phyloP scores from a whole-genome alignment of 2,888 invertebrate genomes.

The Folsomia candida region DNA sequence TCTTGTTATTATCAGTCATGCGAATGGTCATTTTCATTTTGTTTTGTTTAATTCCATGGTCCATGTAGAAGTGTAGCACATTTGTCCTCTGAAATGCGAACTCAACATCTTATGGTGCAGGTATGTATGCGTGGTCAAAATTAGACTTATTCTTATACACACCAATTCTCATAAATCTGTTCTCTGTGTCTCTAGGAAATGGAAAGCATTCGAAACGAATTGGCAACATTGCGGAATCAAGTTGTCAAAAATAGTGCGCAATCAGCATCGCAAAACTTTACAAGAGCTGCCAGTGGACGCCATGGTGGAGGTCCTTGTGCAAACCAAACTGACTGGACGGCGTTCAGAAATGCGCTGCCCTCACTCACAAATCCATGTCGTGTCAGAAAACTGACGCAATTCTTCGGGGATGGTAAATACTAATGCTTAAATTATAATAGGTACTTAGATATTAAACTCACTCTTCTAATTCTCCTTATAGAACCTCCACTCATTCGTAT shows the following conservation, averaged over 20 bases:
- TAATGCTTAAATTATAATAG: no score
- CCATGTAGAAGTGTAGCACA: constrained; percentile 88
- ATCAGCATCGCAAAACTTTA: constrained; percentile 37
- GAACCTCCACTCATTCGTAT: constrained; percentile 84
- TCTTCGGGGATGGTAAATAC: constrained; percentile 92
- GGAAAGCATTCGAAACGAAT: constrained; percentile 79
- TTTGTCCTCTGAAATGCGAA: constrained; percentile 84
- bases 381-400: constrained; percentile 84
- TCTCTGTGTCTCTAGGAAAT: constrained; percentile 73
- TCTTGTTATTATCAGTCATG: no score
- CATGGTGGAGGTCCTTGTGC: constrained; percentile 41
- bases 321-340: constrained; percentile 46
- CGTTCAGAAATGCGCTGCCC: constrained; percentile 57
- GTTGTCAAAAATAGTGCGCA: constrained; percentile 45
- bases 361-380: constrained; percentile 77
- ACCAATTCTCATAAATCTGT: no score
- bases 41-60: no score
- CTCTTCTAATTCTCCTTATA: no score
- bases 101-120: constrained; percentile 80
- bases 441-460: no score
- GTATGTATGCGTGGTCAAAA: no score
- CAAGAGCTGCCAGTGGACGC: constrained; percentile 37
- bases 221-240: constrained; percentile 68
- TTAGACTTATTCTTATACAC: no score
- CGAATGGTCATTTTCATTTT: no score